Evolutionary conservation across 1,140 invertebrate species (phyloP).

Genomic region (Diuraphis noxia): DNA sequence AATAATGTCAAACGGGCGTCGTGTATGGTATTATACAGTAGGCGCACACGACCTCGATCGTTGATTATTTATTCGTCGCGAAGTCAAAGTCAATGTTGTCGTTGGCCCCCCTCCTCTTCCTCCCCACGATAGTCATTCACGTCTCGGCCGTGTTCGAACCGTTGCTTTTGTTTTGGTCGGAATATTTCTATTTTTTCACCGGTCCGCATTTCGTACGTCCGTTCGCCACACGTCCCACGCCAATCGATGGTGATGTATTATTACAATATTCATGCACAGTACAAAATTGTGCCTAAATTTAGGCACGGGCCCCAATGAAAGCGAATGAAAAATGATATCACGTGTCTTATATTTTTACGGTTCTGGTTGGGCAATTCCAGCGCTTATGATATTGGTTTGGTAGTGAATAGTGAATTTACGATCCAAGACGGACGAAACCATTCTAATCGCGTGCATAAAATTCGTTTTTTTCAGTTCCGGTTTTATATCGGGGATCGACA

Average conservation of each 20-base stretch:
- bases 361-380: neutral
- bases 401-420: neutral
- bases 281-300: neutral
- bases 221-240: neutral
- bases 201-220: neutral
- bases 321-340: neutral
- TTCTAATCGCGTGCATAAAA: neutral
- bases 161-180: neutral
- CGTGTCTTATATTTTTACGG: neutral
- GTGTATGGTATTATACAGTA: neutral
- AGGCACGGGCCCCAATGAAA: neutral
- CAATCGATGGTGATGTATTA: neutral
- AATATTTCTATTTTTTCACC: neutral
- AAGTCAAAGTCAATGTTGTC: constrained; percentile 7
- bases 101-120: neutral
- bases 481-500: neutral
- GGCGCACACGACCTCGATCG: neutral
- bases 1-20: neutral
- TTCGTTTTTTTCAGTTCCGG: neutral
- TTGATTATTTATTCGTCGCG: neutral
- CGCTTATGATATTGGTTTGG: neutral
- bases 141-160: neutral
- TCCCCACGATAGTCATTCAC: neutral
- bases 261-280: neutral
- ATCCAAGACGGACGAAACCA: neutral